phyloP scores from a whole-genome alignment of 2,888 invertebrate species.

The Trachelus troglodyta region DNA sequence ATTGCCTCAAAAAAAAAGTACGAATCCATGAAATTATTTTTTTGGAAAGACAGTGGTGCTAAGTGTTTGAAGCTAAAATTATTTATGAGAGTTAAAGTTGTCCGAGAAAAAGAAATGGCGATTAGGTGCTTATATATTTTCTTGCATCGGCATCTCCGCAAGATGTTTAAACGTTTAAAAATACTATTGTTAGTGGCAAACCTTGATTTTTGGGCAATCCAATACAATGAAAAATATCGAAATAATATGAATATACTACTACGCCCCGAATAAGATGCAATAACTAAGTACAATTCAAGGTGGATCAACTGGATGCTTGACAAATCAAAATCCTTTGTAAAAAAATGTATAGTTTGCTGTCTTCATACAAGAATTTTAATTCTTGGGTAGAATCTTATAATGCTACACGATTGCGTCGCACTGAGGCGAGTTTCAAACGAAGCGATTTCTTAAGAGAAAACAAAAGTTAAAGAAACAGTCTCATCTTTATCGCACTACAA shows the following conservation, averaged over 20 bases:
- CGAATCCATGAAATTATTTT: constrained; percentile 47
- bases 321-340: constrained; percentile 51
- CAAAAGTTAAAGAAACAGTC: not conserved
- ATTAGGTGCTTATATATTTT: constrained; percentile 53
- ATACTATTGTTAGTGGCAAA: not conserved
- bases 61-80: constrained; percentile 45
- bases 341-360: constrained; percentile 38
- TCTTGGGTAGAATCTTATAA: constrained; percentile 33
- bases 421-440: constrained; percentile 35
- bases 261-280: constrained; percentile 50
- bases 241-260: constrained; percentile 25
- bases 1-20: constrained; percentile 50
- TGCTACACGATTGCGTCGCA: constrained; percentile 23
- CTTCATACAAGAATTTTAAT: constrained; percentile 41
- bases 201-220: constrained; percentile 52
- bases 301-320: constrained; percentile 53
- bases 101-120: constrained; percentile 28
- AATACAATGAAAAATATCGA: constrained; percentile 35
- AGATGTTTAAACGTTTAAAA: constrained; percentile 17
- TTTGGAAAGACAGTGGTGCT: constrained; percentile 48
- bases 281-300: constrained; percentile 57
- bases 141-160: constrained; percentile 42
- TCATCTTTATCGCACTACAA: not conserved
- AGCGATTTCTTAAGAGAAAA: constrained; percentile 35
- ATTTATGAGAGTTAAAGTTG: constrained; percentile 42